These are phyloP conservation scores for Melanotaenia maccullochi DNA, from an alignment of 2,797 vertebrate species.

Conservation along the genomic window DNA sequence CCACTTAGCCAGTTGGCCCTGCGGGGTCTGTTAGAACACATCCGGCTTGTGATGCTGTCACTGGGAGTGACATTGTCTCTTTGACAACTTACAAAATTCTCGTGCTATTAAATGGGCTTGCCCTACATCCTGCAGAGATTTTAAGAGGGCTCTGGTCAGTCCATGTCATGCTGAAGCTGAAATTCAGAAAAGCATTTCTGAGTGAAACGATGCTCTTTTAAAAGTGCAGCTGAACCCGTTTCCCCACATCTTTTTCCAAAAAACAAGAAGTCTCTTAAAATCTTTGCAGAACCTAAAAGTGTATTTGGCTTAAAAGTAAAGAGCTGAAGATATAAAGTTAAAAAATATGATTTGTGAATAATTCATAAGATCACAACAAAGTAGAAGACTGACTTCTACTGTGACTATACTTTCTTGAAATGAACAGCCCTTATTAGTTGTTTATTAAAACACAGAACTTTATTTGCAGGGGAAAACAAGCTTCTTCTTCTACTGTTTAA, in stretches of 20 bases:
- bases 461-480: slow-evolving; percentile 25
- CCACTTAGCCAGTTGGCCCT: slow-evolving; percentile 38
- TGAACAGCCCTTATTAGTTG: slow-evolving; percentile 15
- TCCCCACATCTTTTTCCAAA: slow-evolving; percentile 18
- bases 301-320: slow-evolving; percentile 13
- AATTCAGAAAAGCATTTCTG: slow-evolving; percentile 27
- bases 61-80: slow-evolving; percentile 45
- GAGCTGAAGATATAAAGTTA: slow-evolving; percentile 3
- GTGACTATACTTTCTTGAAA: slow-evolving; percentile 11
- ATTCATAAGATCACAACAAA: slow-evolving; percentile 21
- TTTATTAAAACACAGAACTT: slow-evolving; percentile 37
- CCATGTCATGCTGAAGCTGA: slow-evolving; percentile 24
- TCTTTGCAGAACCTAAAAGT: slow-evolving; percentile 8
- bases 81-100: slow-evolving; percentile 63
- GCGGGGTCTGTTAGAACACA: slow-evolving; percentile 56
- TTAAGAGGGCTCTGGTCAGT: slow-evolving; percentile 39
- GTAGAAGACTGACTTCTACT: slow-evolving; percentile 7
- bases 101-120: slow-evolving; percentile 36
- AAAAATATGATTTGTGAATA: slow-evolving; percentile 14
- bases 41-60: slow-evolving; percentile 59
- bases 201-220: slow-evolving; percentile 3
- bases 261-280: background rate
- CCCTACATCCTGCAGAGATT: slow-evolving; percentile 47
- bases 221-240: slow-evolving; percentile 28
- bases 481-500: slow-evolving; percentile 31